Conservation (phyloP, 2,113 vertebrate genomes). For the Fulica atra region DNA sequence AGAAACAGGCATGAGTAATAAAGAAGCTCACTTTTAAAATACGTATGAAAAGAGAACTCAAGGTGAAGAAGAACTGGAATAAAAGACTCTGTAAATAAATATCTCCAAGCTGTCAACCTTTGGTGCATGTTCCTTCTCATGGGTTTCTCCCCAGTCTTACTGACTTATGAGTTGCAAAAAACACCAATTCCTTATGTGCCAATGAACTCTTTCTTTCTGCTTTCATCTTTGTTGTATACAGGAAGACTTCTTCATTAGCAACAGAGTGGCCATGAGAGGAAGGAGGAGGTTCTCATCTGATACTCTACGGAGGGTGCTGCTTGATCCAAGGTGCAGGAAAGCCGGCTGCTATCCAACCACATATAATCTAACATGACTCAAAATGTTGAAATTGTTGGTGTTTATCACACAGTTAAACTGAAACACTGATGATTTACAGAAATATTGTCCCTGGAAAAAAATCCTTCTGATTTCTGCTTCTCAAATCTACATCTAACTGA, state of each 20-base stretch:
- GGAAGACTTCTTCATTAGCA: background rate
- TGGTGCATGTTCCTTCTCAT: background rate
- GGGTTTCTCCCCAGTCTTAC: background rate
- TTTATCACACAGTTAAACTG: background rate
- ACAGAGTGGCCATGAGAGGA: background rate
- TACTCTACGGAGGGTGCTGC: background rate
- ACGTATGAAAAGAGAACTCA: background rate
- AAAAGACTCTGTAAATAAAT: background rate
- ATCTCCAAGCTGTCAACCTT: background rate
- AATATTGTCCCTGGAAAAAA: background rate
- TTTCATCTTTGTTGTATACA: background rate
- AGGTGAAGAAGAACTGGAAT: background rate
- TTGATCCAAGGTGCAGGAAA: accelerated
- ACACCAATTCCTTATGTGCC: background rate
- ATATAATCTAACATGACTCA: background rate
- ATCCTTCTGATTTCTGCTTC: background rate
- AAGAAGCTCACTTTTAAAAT: background rate
- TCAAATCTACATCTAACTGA: background rate
- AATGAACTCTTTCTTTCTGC: background rate
- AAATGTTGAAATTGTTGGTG: background rate
- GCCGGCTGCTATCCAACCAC: background rate
- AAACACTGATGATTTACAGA: background rate
- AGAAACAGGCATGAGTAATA: background rate
- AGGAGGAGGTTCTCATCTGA: background rate
- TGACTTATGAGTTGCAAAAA: background rate